Evolutionary conservation across 2,888 invertebrate species (phyloP).

Genomic region (Ectropis crepuscularia): DNA sequence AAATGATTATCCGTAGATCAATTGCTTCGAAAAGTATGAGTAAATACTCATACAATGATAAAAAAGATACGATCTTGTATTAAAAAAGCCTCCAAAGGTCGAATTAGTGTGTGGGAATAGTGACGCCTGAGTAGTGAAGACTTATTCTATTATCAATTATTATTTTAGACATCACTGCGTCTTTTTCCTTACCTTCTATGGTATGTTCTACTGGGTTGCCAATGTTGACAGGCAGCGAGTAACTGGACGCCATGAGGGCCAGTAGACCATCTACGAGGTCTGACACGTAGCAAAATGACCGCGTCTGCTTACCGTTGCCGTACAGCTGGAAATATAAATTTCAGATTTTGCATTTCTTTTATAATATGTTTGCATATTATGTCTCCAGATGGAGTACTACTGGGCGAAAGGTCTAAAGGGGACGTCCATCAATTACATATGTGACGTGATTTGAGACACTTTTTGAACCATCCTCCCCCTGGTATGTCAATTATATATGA

Average conservation of each 20-base stretch:
- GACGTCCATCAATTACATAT: too few species aligned
- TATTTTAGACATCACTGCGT: background rate
- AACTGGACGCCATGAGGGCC: slow-evolving; percentile 96
- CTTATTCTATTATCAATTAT: background rate
- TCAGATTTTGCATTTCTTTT: background rate
- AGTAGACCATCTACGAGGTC: slow-evolving; percentile 98
- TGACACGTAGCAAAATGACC: slow-evolving; percentile 99
- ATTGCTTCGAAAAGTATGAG: too few species aligned
- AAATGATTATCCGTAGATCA: too few species aligned
- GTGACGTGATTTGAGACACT: too few species aligned
- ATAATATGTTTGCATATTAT: background rate
- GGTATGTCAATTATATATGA: too few species aligned
- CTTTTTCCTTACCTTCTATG: slow-evolving; percentile 88
- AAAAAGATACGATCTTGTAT: too few species aligned
- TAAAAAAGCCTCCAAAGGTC: too few species aligned
- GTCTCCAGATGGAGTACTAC: background rate
- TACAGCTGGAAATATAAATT: slow-evolving; percentile 86
- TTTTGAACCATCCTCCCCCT: too few species aligned
- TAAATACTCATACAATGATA: too few species aligned
- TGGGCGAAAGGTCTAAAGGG: too few species aligned
- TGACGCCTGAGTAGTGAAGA: too few species aligned
- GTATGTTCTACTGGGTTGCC: slow-evolving; percentile 99
- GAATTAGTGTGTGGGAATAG: too few species aligned
- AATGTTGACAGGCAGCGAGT: slow-evolving; percentile 96
- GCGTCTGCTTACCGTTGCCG: slow-evolving; percentile 94